phyloP scores from a whole-genome alignment of 2,888 invertebrate genomes.

The Drosophila buzzatii region DNA sequence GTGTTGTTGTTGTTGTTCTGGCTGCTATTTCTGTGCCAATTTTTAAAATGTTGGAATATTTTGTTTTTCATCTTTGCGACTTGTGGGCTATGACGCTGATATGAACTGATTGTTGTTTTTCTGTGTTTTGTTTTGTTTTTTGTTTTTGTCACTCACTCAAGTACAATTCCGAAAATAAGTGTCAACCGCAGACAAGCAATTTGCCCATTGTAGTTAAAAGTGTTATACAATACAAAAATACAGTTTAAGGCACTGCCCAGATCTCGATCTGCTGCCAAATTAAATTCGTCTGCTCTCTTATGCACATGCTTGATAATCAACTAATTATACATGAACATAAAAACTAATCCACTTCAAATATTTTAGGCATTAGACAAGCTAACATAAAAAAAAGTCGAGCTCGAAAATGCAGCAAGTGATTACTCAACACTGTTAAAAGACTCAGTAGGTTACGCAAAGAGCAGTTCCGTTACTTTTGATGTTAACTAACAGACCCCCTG shows the following conservation, averaged over 20 bases:
- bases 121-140: constrained; percentile 1
- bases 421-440: constrained; percentile 28
- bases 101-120: constrained; percentile 8
- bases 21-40: constrained; percentile 66
- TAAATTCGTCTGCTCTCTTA: background rate
- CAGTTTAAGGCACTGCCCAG: constrained; percentile 3
- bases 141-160: background rate
- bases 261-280: constrained; percentile 23
- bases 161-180: constrained; percentile 35
- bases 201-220: constrained; percentile 26
- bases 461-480: too few species aligned
- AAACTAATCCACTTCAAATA: constrained; percentile 18
- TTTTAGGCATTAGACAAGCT: constrained; percentile 6
- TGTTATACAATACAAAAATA: constrained; percentile 21
- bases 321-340: constrained; percentile 22
- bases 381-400: constrained; percentile 43
- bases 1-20: constrained; percentile 34
- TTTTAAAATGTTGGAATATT: constrained; percentile 55
- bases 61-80: constrained; percentile 40
- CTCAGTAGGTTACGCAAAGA: too few species aligned
- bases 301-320: background rate
- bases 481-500: too few species aligned
- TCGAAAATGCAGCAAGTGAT: constrained; percentile 66
- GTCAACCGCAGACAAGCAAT: constrained; percentile 37
- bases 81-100: constrained; percentile 46